These are phyloP conservation scores for Drosophila equinoxialis DNA, from an alignment of 1,140 invertebrate genomes.

Conservation along the genomic window DNA sequence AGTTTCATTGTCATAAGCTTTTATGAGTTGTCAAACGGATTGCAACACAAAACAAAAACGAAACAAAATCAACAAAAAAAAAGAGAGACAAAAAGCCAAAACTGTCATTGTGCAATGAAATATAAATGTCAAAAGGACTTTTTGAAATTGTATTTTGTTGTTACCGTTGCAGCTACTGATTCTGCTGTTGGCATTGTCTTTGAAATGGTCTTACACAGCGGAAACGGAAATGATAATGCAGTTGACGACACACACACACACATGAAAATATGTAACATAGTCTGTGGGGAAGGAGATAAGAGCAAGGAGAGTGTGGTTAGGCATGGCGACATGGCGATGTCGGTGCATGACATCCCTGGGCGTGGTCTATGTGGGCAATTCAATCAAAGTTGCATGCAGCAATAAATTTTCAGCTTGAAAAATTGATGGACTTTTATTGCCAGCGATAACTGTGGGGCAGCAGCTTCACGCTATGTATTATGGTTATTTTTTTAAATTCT, in stretches of 20 bases:
- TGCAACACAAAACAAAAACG: conserved; percentile 13
- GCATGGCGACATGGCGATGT: too few species aligned
- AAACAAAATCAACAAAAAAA: neutral
- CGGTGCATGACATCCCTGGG: neutral
- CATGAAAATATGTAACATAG: neutral
- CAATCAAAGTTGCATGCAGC: conserved; percentile 46
- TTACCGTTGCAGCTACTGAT: conserved; percentile 34
- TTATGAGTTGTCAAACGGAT: conserved; percentile 74
- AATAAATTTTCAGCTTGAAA: conserved; percentile 53
- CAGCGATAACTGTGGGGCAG: conserved; percentile 33
- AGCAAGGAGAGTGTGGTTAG: neutral
- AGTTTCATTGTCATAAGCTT: conserved; percentile 43
- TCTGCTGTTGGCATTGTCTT: conserved; percentile 44
- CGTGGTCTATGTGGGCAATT: conserved; percentile 25
- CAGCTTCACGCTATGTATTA: neutral
- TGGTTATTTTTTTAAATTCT: neutral
- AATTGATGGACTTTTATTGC: conserved; percentile 57
- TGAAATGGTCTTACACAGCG: conserved; percentile 45
- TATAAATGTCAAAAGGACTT: conserved; percentile 76
- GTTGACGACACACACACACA: conserved; percentile 34
- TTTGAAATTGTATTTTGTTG: conserved; percentile 68
- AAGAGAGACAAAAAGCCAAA: conserved; percentile 9
- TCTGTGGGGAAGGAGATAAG: neutral
- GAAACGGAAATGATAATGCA: conserved; percentile 71
- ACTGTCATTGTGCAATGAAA: conserved; percentile 74